Base-by-base conservation (phyloP, 2,888 invertebrate species). In the Andrena chrysosceles region DNA sequence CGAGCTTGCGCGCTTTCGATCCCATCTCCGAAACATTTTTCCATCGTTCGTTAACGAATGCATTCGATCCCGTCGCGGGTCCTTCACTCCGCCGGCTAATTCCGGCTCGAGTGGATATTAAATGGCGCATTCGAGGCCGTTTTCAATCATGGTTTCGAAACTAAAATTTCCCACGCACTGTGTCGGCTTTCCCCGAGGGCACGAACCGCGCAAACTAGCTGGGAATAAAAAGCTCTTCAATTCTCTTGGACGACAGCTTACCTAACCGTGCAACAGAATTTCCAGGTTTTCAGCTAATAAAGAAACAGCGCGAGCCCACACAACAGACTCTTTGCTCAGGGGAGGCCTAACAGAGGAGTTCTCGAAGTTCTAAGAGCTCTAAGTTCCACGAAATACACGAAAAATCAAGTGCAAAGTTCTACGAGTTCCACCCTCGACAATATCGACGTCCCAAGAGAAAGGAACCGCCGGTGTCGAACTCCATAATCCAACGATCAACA, bases 41-140 rank as follows among this genome's bases (percentile, higher is more conserved):
- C 7, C 52, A 52, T 20, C 52, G 52, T 52, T 52, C 7, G 52
- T 52, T 52, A 52, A 52, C 26, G 59, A 59, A 59, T 59, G 29
- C 4, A 29, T 29, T 52, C 20, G 20, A 20, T 0, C 59, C 4
- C 16, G 29, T 59, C 29, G 2, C 29, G 16, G 0, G 59, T 2
- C 56, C 56, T 23, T 59, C 59, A 16, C 59, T 2, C 29, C 13
- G 29, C 29, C 52, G 8, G 2, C 52, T 52, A 52, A 52, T 52
- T 20, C 20, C 52, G 8, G 6, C 52, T 52, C n/a, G 52, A 52
- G 52, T 52, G 52, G 52, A 52, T 20, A 52, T 52, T 52, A 52
- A 52, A 52, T 52, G 20, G 52, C n/a, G 52, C 52, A 8, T 8
- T 52, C 52, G 52, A 20, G 20, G 20, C 20, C 52, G 52, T 52